Conservation (phyloP, 2,113 vertebrate species). For the Balaeniceps rex region DNA sequence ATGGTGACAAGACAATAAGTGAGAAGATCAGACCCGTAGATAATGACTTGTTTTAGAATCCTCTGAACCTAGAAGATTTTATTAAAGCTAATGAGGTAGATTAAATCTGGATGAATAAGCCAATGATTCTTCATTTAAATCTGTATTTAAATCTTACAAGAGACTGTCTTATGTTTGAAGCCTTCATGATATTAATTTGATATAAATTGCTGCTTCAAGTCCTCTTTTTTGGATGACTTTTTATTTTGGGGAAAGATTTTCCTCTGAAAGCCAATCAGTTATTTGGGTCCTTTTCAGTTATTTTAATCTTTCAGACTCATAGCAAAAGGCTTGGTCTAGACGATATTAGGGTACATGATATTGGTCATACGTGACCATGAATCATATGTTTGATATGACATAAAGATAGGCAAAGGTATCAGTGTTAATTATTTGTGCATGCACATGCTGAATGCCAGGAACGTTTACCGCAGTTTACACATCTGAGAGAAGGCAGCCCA, state of each 20-base stretch:
- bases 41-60: neutral
- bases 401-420: neutral
- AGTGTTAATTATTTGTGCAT: neutral
- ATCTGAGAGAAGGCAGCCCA: neutral
- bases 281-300: neutral
- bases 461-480: neutral
- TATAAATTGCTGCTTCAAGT: neutral
- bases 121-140: neutral
- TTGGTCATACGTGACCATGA: neutral
- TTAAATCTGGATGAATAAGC: neutral
- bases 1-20: neutral
- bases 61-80: neutral
- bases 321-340: neutral
- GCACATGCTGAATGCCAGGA: neutral
- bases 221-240: neutral
- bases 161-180: neutral
- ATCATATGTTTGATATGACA: neutral
- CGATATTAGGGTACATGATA: neutral
- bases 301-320: neutral
- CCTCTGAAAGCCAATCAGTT: neutral
- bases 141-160: neutral
- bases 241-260: neutral
- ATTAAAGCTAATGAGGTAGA: neutral
- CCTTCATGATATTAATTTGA: neutral
- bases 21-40: neutral